phyloP scores from a whole-genome alignment of 2,113 vertebrate species.

The Tupaia chinensis region DNA sequence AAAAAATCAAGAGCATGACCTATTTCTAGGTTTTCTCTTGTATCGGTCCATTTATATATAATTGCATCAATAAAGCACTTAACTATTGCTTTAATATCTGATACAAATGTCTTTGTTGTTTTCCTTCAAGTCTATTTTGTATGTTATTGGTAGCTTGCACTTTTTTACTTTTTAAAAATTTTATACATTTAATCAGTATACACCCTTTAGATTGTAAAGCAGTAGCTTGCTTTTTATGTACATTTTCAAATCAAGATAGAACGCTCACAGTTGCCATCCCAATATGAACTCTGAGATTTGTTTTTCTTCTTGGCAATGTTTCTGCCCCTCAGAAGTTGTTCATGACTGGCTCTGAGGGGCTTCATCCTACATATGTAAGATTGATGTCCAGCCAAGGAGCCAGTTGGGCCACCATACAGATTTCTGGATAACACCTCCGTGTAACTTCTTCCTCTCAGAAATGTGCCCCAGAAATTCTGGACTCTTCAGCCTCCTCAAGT shows the following conservation, averaged over 20 bases:
- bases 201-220: too few relatives aligned
- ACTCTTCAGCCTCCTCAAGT: background rate
- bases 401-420: background rate
- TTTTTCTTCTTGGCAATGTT: background rate
- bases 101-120: background rate
- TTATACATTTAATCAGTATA: too few relatives aligned
- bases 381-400: background rate
- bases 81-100: background rate
- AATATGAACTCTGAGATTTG: background rate
- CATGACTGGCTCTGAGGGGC: background rate
- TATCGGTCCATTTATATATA: background rate
- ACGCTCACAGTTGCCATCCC: background rate
- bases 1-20: background rate
- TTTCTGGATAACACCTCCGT: background rate
- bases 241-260: background rate
- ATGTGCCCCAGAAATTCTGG: background rate
- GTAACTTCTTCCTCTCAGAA: background rate
- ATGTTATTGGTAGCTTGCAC: background rate
- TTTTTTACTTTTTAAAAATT: too few relatives aligned
- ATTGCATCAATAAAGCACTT: background rate
- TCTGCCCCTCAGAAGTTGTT: background rate
- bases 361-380: background rate
- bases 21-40: background rate
- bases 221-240: background rate
- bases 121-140: background rate